A percentile compares a stretch with the other conserved stretches of the same genome.
phyloP scores from a whole-genome alignment of 2,888 invertebrate genomes.

The Plagiodera versicolora region DNA sequence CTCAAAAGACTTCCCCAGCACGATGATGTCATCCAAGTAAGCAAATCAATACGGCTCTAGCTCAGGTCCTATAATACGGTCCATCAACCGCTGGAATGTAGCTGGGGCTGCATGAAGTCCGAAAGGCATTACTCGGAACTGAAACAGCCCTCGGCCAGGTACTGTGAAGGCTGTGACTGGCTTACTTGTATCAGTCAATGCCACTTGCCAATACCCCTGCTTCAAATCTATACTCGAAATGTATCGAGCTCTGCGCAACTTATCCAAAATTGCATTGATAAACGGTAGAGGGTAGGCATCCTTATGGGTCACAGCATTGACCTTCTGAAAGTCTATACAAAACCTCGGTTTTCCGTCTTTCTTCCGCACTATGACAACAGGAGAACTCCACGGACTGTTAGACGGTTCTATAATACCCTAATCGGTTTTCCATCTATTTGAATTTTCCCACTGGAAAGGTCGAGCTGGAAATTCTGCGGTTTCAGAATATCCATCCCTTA shows the following conservation, averaged over 20 bases:
- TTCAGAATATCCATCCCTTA: background rate
- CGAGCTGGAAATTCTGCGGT: background rate
- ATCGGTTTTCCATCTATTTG: background rate
- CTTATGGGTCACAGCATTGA: constrained; percentile 24
- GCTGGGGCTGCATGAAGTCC: constrained; percentile 35
- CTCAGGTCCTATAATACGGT: background rate
- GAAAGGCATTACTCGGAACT: constrained; percentile 43
- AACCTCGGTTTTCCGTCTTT: constrained; percentile 25
- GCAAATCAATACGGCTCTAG: background rate
- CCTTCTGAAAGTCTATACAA: constrained; percentile 29
- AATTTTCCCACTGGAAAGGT: background rate
- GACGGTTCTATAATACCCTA: constrained; percentile 24
- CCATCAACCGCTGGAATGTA: background rate
- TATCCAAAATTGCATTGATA: constrained; percentile 37
- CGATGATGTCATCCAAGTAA: constrained; percentile 1
- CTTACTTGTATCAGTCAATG: constrained; percentile 19
- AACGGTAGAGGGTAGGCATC: constrained; percentile 38
- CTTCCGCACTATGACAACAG: constrained; percentile 24
- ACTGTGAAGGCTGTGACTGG: constrained; percentile 40
- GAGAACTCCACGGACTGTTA: constrained; percentile 28
- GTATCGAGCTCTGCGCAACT: constrained; percentile 33
- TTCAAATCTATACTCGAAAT: constrained; percentile 26
- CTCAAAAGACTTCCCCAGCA: background rate
- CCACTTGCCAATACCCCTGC: constrained; percentile 42
- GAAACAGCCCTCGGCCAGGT: constrained; percentile 37